Base-by-base conservation (phyloP, 2,888 invertebrate genomes). In the Hybos culiciformis region DNA sequence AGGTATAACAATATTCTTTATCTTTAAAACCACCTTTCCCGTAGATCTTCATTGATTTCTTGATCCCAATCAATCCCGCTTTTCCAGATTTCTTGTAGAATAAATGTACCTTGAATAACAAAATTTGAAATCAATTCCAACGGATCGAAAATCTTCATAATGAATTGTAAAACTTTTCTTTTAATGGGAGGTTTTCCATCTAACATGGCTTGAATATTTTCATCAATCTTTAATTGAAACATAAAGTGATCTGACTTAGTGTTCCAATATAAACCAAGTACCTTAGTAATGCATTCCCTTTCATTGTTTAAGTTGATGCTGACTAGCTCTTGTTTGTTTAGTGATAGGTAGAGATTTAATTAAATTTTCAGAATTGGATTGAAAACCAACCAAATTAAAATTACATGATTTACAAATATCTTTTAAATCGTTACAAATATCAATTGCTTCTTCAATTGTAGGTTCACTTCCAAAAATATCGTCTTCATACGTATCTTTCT, bases 1-100 rank as follows among this genome's bases (percentile, higher is more conserved):
- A n/a, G 40, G 40, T 37, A 37, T 37, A 15, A 11, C 19, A 5
- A 6, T 9, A 4, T 24, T 5, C 14, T 42, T 29, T 23, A 45
- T 34, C 12, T 37, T 9, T 15, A 18, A 5, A 8, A 41, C 9
- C 11, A 6, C 6, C 12, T 29, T 2, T n/a, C 9, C 14, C 18
- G 39, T 20, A 42, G 12, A 1, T 1, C 15, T 2, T 5, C 24
- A 5, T 29, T 20, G 14, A 42, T 24, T 31, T 44, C 2, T 9
- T 21, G 9, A 32, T 42, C 24, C 42, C 45, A 42, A 38, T 24
- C 39, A 34, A 39, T 39, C 33, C 14, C 33, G 8, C 21, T 17
- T 32, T 31, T n/a, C 45, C 45, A 45, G 11, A 39, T 42, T 24
- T 45, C 32, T 20, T 26, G 42, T 33, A 45, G 20, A 11, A 45